Base-by-base conservation (phyloP, 1,140 invertebrate species). In the Ooceraea biroi region DNA sequence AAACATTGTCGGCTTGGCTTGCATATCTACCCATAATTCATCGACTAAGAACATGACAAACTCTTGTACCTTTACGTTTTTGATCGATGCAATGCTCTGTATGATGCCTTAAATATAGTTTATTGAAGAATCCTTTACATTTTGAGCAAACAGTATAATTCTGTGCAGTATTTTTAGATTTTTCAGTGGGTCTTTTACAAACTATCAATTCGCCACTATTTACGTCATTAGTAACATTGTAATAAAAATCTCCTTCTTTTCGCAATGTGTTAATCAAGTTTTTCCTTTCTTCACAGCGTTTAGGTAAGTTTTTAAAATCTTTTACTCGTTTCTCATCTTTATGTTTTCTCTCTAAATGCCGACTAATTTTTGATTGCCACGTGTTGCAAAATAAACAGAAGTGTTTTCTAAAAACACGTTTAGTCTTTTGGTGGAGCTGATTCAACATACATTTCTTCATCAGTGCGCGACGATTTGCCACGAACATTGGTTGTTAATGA, bases 331-430 rank as follows among this genome's bases (percentile, higher is more conserved):
- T 41, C 36, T 72, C 69, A 30, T 72, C 4, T 22, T 55, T 57
- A 72, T 72, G 69, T 36, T 72, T 72, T 57, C 69, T 72, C 5
- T 72, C 69, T 41, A 72, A 57, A 17, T 72, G 50, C 1, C 69
- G 48, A 55, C 27, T 36, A 72, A 72, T 55, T 72, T 72, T 72
- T 30, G 69, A 55, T 72, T 72, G 69, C 69, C 69, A 72, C 5
- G 69, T 72, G 52, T 57, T 72, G 69, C 69, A 72, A 27, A 57
- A 72, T 72, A 72, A 57, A 1, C 69, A 72, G 14, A 72, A 72
- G 36, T 72, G 68, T 57, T 72, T 72, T 11, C 69, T 72, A 55
- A 72, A 72, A 36, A 36, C 17, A 36, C 69, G 69, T 55, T 72
- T 72, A 52, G 69, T 3, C 48, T 72, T 72, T 72, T 57, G 50